A percentile compares a stretch with the other conserved stretches of the same genome.
Conservation (phyloP, 2,888 invertebrate species). For the Gymnoscelis rufifasciata region DNA sequence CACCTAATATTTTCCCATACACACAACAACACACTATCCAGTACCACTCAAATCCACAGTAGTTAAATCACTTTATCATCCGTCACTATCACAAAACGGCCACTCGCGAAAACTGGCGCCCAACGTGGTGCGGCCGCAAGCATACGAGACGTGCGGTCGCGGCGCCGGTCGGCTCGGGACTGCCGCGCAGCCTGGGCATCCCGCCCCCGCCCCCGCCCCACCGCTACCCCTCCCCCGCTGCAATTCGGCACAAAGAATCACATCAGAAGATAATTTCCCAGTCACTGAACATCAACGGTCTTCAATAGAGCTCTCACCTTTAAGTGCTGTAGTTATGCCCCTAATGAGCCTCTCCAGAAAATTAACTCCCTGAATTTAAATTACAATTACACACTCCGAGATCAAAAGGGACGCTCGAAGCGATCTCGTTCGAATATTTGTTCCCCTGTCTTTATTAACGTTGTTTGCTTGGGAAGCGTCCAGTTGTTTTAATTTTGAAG, state of each 20-base stretch:
- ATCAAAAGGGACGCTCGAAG: constrained; percentile 56
- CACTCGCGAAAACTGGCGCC: constrained; percentile 47
- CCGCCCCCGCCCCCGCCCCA: constrained; percentile 61
- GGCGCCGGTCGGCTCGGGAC: constrained; percentile 52
- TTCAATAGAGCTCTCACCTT: constrained; percentile 59
- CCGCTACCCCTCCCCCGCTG: constrained; percentile 42
- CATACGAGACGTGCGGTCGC: constrained; percentile 38
- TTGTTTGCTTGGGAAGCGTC: constrained; percentile 5
- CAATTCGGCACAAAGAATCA: constrained; percentile 67
- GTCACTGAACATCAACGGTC: constrained; percentile 55
- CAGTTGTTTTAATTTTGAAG: not conserved
- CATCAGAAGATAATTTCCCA: constrained; percentile 67
- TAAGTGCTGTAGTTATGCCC: constrained; percentile 61
- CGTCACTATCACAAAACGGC: constrained; percentile 26
- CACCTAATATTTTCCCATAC: too few relatives aligned
- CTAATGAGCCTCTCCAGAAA: constrained; percentile 57
- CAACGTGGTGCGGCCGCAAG: constrained; percentile 49
- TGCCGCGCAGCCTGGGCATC: constrained; percentile 68
- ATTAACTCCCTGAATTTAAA: constrained; percentile 35
- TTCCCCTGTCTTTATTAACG: constrained; percentile 15
- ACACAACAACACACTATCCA: constrained; percentile 44
- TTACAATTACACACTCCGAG: constrained; percentile 50
- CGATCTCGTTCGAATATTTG: constrained; percentile 44
- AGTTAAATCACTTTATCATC: constrained; percentile 21
- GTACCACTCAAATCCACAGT: constrained; percentile 29